phyloP scores from a whole-genome alignment of 2,797 vertebrate genomes.

The Rhinophrynus dorsalis region DNA sequence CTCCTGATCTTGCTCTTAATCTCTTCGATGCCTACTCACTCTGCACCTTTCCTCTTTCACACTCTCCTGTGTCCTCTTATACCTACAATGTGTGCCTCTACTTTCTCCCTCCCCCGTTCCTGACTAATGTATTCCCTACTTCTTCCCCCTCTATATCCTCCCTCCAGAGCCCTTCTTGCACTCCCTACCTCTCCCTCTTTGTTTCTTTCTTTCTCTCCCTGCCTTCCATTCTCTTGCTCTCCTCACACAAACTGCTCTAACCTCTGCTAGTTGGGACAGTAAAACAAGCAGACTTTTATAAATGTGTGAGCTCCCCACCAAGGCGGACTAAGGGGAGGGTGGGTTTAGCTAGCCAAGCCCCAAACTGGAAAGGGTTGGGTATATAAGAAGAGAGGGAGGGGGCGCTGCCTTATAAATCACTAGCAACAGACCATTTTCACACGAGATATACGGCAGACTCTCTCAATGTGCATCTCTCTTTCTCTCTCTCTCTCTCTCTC shows the following conservation, averaged over 20 bases:
- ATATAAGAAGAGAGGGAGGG: conserved; percentile 16
- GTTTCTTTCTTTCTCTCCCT: background rate
- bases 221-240: background rate
- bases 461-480: no score
- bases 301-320: conserved; percentile 12
- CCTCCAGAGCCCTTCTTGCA: background rate
- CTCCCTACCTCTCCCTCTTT: background rate
- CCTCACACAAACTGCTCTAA: background rate
- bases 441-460: conserved; percentile 40
- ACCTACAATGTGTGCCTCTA: background rate
- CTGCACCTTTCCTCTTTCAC: background rate
- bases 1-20: background rate
- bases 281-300: conserved; percentile 16
- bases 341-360: conserved; percentile 32
- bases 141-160: background rate
- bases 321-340: conserved; percentile 5
- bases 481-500: conserved; percentile 7
- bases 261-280: background rate
- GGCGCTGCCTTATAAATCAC: conserved; percentile 38
- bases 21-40: background rate
- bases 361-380: conserved; percentile 27
- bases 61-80: background rate
- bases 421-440: conserved; percentile 29
- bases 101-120: background rate
- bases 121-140: background rate